Conservation (phyloP, 2,888 invertebrate species). For the Gryllus longicercus region DNA sequence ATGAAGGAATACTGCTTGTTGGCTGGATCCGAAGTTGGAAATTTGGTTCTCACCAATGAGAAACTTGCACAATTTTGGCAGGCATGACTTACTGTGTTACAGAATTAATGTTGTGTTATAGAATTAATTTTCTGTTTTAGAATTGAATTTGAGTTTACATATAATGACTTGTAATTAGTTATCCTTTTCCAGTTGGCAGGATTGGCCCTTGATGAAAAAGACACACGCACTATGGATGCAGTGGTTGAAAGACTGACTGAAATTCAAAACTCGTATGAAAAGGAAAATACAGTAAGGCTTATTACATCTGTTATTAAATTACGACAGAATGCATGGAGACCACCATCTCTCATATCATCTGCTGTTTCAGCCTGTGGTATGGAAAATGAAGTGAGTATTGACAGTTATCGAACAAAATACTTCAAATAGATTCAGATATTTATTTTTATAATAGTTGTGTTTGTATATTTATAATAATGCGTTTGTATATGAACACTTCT, state of each 20-base stretch:
- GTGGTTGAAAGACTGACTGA: conserved; percentile 32
- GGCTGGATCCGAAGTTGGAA: no score
- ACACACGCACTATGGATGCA: conserved; percentile 32
- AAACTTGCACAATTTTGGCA: no score
- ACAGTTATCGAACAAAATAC: no score
- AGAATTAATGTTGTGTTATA: no score
- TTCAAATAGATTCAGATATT: no score
- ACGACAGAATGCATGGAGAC: conserved; percentile 29
- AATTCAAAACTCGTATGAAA: conserved; percentile 2
- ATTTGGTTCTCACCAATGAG: no score
- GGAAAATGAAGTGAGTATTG: neutral
- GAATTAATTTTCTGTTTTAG: no score
- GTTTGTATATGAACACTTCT: no score
- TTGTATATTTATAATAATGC: no score
- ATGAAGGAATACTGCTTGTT: no score
- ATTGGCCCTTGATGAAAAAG: conserved; percentile 40
- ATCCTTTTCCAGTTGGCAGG: conserved; percentile 41
- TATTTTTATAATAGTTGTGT: no score
- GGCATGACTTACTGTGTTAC: no score
- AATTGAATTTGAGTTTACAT: neutral
- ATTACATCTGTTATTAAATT: conserved; percentile 29
- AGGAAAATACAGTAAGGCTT: conserved; percentile 25
- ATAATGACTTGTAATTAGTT: conserved; percentile 36
- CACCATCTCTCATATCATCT: neutral
- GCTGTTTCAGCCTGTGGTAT: neutral